Base-by-base conservation (phyloP, 2,113 vertebrate species). In the Illadopsis cleaveri region DNA sequence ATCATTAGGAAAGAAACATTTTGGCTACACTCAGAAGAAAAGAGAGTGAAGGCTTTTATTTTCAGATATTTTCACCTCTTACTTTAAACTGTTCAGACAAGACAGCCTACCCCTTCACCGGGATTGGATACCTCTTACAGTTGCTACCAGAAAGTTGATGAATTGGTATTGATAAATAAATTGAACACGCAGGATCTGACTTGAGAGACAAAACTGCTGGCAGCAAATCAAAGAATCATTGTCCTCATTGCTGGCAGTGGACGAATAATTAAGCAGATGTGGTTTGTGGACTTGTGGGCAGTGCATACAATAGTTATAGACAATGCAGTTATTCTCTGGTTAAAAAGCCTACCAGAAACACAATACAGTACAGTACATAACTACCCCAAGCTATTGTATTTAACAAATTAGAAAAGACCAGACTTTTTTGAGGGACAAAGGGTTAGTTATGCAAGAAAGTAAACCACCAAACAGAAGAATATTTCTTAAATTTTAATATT, bases 251-350 rank as follows among this genome's bases (percentile, higher is more conserved):
- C 92, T 97, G 80, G 73, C 86, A 80, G 56, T 89, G 87, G 91
- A 93, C 66, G 7, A 97, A 94, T 95, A 96, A 96, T 95, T 94
- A 96, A 95, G 92, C 85, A 93, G 93, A 94, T 84, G 84, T 90
- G 79, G 94, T 65, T 78, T 93, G 94, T 93, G 81, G 92, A 97
- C 61, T 81, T 91, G 92, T 90, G 72, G 90, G 72, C 90, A 94
- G 31, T 92, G 60, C 93, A 88, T 89, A 72, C 94, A 82, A 89
- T 94, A 89, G 82, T 86, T 71, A 68, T 2, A 93, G 84, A 91
- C 89, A 95, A 90, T 93, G 77, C 80, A 89, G 77, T 94, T 94
- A 81, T 88, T 97, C 56, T 97, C 71, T 75, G 83, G 20, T 57
- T 71, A 79, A 89, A 92, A 70, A 70, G 35, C 83, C 53, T 85